Conservation (phyloP, 2,888 invertebrate genomes). For the Mantis religiosa region DNA sequence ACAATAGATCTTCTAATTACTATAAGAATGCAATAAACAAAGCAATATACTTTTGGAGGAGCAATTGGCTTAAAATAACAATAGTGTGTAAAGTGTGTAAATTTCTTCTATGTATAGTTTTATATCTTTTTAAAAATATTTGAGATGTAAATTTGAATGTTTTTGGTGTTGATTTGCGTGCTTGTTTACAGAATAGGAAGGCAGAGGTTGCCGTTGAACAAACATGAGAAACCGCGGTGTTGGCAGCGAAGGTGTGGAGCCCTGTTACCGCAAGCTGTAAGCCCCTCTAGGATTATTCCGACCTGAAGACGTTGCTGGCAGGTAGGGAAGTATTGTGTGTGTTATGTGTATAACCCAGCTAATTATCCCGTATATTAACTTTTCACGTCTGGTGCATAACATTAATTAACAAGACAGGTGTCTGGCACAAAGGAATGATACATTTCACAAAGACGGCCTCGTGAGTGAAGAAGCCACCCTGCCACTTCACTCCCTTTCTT, state of each 20-base stretch:
- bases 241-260: background rate
- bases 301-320: background rate
- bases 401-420: slow-evolving; percentile 28
- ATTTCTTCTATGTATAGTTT: too few relatives aligned
- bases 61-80: too few relatives aligned
- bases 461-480: background rate
- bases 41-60: too few relatives aligned
- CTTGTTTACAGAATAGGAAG: background rate
- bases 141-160: too few relatives aligned
- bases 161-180: too few relatives aligned
- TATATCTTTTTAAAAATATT: too few relatives aligned
- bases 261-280: background rate
- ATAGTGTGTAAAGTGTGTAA: too few relatives aligned
- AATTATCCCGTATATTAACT: slow-evolving; percentile 23
- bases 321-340: background rate
- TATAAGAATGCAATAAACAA: too few relatives aligned
- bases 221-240: background rate
- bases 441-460: slow-evolving; percentile 3
- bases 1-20: too few relatives aligned
- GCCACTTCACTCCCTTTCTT: background rate
- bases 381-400: slow-evolving; percentile 20
- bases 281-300: background rate
- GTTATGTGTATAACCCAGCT: background rate
- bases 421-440: slow-evolving; percentile 26
- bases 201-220: background rate